Evolutionary conservation across 1,140 invertebrate species (phyloP), one percentile per base, ranked within the genome.

Genomic region (Sarcophaga peregrina): DNA sequence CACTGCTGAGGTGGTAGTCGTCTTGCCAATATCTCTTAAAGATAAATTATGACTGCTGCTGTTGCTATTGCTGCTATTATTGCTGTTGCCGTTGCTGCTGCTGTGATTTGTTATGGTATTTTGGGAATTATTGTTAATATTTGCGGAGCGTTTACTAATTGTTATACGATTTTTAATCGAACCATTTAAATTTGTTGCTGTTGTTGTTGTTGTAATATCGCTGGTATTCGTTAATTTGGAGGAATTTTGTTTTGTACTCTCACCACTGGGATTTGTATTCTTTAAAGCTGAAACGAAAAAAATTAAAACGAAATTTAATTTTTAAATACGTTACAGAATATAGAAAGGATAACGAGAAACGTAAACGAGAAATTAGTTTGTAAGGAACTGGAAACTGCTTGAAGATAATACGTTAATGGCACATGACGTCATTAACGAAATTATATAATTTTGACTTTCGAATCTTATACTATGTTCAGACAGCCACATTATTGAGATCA

Each of bases 241-340:
- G 84, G 11, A 50, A 85, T 68, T 68, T 47, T 83, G 80, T 86
- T 83, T 62, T 85, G 85, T 83, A 84, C 83, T 83, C 10, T 78
- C 75, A 80, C 76, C 20, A 50, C 75, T 83, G 68, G 25, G 20
- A 73, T 72, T 83, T 81, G 83, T 86, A 81, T 86, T 90, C 50
- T 90, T 90, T 37, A 90, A 85, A 74, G 89, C 89, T 90, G 84
- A 8, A 85, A 80, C 46, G 47, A 73, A 17, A 25, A 25, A 10
- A 5, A 37, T 1, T 37, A 68, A 68, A 25, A 9, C 0, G 20
- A 68, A 68, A 68, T 68, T 37, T 37, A 37, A 37, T 37, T 37
- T 37, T 52, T 4, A 68, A 9, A 13, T 15, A 62, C 54, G n/a
- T 62, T 62, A 62, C 25, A 2, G 4, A 37, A 37, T 37, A 37